Evolutionary conservation across 2,888 invertebrate species (phyloP).

Genomic region (Nomada flava): DNA sequence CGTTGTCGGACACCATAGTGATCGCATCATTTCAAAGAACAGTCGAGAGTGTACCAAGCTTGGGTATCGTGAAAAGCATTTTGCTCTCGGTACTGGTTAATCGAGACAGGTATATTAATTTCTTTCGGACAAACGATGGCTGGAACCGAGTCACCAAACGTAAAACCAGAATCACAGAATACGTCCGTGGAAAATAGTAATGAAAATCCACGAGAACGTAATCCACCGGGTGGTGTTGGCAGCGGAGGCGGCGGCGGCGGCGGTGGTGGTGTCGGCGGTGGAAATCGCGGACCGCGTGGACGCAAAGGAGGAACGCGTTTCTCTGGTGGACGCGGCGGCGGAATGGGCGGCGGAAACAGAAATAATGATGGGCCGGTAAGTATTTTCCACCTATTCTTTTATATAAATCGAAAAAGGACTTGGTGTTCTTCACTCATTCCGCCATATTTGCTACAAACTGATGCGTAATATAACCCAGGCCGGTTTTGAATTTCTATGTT

Average conservation of each 20-base stretch:
- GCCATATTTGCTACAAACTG: slow-evolving; percentile 51
- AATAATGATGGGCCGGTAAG: slow-evolving; percentile 74
- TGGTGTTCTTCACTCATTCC: not conserved
- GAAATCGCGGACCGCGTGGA: slow-evolving; percentile 78
- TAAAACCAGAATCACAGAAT: slow-evolving; percentile 75
- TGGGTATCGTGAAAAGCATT: slow-evolving; percentile 15
- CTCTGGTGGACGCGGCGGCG: slow-evolving; percentile 79
- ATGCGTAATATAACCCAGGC: slow-evolving; percentile 45
- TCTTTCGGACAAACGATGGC: slow-evolving; percentile 54
- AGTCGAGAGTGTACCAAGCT: not conserved
- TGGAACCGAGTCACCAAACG: slow-evolving; percentile 75
- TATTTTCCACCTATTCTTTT: not conserved
- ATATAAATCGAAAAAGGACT: not conserved
- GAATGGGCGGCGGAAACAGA: slow-evolving; percentile 68
- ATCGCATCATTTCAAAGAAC: slow-evolving; percentile 41
- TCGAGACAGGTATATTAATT: not conserved
- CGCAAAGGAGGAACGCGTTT: slow-evolving; percentile 78
- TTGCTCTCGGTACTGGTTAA: slow-evolving; percentile 12
- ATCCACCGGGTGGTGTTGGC: slow-evolving; percentile 67
- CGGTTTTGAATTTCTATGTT: not conserved
- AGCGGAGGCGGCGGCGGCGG: slow-evolving; percentile 65
- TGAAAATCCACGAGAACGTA: slow-evolving; percentile 75
- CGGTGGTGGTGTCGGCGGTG: slow-evolving; percentile 72
- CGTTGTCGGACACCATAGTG: slow-evolving; percentile 69
- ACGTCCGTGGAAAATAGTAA: slow-evolving; percentile 73